Evolutionary conservation across 2,797 vertebrate genomes (phyloP), one percentile per base, ranked within the genome.

Genomic region (Phrynocephalus vlangalii): DNA sequence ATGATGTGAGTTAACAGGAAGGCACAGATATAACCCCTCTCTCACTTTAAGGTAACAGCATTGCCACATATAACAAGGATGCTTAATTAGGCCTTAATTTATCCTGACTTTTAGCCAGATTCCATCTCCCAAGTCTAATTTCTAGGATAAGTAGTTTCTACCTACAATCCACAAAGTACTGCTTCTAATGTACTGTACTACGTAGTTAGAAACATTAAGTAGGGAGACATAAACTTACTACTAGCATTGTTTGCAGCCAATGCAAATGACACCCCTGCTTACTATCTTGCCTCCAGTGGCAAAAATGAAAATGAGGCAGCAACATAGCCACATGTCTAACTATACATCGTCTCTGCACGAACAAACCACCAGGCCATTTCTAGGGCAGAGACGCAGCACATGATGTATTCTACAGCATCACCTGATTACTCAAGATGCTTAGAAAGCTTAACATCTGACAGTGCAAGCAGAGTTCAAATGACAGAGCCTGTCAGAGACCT

Each of bases 271-370:
- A 18, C 22, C 48, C 30, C n/a, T n/a, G 30, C 20, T 28, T 11
- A 33, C 52, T 28, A 56, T 5, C 7, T 33, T 33, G 11, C n/a
- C n/a, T 22, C 48, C 50, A n/a, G 8, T 8, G 11, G 30, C 52
- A 84, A 84, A 63, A 7, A 56, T 38, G 52, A 38, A 70, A 50
- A 26, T n/a, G 30, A 44, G 33, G 44, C 63, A 15, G 26, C 11
- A 11, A 11, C 28, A 48, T 2, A 75, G 11, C 71, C 63, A 52
- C 28, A 15, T 60, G 16, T 33, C 33, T 13, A 33, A 82, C 48
- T 18, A 0, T 5, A 16, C 22, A 56, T 13, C 48, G 24, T 6
- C 13, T 3, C 38, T 1, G 5, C 0, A 0, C 1, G 79, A 50
- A 82, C 26, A 28, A 28, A 82, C 1, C 24, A 52, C 0, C 68